Conservation (phyloP, 2,797 vertebrate species). For the Melanogrammus aeglefinus region DNA sequence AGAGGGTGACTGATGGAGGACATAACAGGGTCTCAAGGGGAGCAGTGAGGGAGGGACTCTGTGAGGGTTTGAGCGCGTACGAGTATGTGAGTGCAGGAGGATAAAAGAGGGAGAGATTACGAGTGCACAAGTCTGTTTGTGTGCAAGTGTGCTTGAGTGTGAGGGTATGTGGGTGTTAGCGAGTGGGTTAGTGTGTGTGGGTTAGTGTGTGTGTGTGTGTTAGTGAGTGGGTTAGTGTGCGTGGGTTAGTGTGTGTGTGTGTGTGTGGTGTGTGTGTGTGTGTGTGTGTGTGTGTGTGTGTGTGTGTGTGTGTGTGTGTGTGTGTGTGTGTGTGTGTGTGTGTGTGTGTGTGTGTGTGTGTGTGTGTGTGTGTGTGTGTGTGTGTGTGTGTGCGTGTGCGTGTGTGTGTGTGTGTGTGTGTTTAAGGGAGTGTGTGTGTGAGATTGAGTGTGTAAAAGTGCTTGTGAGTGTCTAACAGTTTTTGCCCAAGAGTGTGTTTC, state of each 20-base stretch:
- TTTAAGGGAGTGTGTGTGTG: too few relatives aligned
- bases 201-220: background rate
- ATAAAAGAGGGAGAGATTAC: too few relatives aligned
- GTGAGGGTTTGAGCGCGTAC: too few relatives aligned
- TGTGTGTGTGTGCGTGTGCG: background rate
- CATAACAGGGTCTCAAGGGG: background rate
- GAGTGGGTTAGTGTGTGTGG: background rate
- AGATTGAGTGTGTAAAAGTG: too few relatives aligned
- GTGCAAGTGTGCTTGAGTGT: too few relatives aligned
- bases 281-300: too few relatives aligned
- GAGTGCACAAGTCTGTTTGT: background rate
- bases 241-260: slow-evolving; percentile 9
- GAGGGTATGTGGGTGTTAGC: background rate
- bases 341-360: background rate
- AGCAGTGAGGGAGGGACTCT: background rate
- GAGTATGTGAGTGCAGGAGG: background rate
- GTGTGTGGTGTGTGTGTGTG: background rate
- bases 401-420: too few relatives aligned
- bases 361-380: slow-evolving; percentile 11
- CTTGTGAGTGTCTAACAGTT: too few relatives aligned
- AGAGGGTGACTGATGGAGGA: background rate
- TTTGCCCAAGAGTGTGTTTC: too few relatives aligned
- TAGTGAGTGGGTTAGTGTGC: too few relatives aligned
- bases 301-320: background rate
- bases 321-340: slow-evolving; percentile 3